These are phyloP conservation scores for Loriculus beryllinus DNA, from an alignment of 2,797 vertebrate genomes.

Conservation along the genomic window DNA sequence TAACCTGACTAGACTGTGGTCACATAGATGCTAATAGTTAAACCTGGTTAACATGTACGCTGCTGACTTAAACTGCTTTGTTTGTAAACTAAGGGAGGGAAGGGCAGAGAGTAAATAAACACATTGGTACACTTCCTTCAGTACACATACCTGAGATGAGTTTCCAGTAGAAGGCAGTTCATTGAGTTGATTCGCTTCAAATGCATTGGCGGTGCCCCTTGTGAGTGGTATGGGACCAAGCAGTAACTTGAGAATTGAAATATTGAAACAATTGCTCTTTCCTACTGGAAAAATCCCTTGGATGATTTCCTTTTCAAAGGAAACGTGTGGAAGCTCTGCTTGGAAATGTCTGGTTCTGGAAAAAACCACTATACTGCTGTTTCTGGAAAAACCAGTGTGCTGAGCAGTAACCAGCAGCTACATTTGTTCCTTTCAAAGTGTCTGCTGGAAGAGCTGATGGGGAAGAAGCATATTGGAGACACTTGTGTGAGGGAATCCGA, in stretches of 20 bases:
- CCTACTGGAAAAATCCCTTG: not conserved
- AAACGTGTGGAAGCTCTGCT: not conserved
- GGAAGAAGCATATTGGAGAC: not conserved
- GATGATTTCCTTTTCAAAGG: not conserved
- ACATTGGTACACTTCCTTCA: not conserved
- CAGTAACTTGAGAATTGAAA: not conserved
- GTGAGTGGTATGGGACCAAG: not conserved
- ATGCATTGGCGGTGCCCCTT: accelerated
- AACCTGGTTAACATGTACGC: not conserved
- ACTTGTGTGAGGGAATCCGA: not conserved
- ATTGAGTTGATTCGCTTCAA: not conserved
- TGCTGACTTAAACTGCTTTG: not conserved
- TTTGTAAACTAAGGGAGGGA: not conserved
- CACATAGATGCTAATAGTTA: not conserved
- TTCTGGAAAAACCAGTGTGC: not conserved
- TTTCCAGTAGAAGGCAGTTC: not conserved
- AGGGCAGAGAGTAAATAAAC: not conserved
- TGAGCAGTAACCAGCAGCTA: not conserved
- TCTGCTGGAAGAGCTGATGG: not conserved
- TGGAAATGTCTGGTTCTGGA: conserved; percentile 36
- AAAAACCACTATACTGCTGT: not conserved
- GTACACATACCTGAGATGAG: not conserved
- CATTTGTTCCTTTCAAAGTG: not conserved
- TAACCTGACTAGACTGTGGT: accelerated
- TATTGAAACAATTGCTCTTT: not conserved